Base-by-base conservation (phyloP, 2,113 vertebrate species). In the Turdus rufiventris region DNA sequence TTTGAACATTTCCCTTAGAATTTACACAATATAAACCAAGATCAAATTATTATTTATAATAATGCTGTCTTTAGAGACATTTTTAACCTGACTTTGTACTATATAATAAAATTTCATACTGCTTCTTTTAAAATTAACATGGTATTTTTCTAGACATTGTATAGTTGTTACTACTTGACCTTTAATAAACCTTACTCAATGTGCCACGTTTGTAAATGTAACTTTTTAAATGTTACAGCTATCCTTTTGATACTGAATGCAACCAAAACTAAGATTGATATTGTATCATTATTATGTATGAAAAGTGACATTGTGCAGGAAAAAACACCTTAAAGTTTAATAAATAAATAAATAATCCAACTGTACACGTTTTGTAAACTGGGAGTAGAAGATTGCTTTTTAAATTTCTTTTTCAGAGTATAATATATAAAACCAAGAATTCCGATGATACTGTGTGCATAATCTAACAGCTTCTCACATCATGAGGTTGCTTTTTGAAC, bases 121-220 rank as follows among this genome's bases (percentile, higher is more conserved):
- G 45, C 61, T 83, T 87, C 58, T 67, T 85, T 77, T 83, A 68
- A 79, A 94, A 84, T 72, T 91, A 89, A 80, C 56, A 47, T 38
- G 18, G 50, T 94, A 89, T 97, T 97, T 97, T 97, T 97, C 61
- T 95, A 97, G 91, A 66, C 8, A 29, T 16, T 94, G 76, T 95
- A 62, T 94, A 96, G 87, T 24, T 66, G n/a, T 68, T 95, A 65
- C 67, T 93, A 88, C 61, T 86, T 68, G 94, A 80, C 19, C 60
- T 85, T 96, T 87, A 93, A 91, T 95, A 76, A 92, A 89, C 40
- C 47, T 54, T 63, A 20, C 6, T 48, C 24, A 47, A 63, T 42
- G 78, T 85, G 76, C 95, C 91, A 87, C 4, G 4, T 97, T 96
- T 96, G 85, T 91, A 95, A 96, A 95, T 86, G 70, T 80, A 94